These are phyloP conservation scores for Isotomurus palustris DNA, from an alignment of 2,888 invertebrate species.

Conservation along the genomic window DNA sequence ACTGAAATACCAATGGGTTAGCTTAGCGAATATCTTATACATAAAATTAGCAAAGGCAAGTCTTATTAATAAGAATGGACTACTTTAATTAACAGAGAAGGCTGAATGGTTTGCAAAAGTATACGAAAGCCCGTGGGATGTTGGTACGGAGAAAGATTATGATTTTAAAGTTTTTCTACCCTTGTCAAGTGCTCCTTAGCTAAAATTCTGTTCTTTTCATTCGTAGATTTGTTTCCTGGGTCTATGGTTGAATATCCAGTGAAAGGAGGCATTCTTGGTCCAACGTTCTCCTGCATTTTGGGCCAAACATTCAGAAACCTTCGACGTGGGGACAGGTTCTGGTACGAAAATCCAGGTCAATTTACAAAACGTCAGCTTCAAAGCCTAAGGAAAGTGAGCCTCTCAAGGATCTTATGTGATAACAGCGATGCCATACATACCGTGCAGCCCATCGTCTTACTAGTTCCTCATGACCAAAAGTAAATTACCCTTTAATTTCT, in stretches of 20 bases:
- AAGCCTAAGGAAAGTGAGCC: constrained; percentile 64
- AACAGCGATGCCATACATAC: constrained; percentile 63
- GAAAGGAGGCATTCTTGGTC: constrained; percentile 51
- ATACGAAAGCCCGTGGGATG: constrained; percentile 44
- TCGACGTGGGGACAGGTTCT: constrained; percentile 55
- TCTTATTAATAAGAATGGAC: too few species aligned
- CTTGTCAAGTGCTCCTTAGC: constrained; percentile 39
- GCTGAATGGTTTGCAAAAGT: constrained; percentile 36
- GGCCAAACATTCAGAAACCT: constrained; percentile 53
- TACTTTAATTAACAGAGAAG: constrained; percentile 31
- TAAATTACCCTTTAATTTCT: constrained; percentile 16
- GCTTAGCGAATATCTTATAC: neutral
- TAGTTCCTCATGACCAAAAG: constrained; percentile 56
- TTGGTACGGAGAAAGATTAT: constrained; percentile 14
- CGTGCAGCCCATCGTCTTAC: constrained; percentile 67
- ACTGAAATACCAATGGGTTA: constrained; percentile 39
- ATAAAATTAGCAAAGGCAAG: too few species aligned
- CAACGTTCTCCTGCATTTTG: constrained; percentile 55
- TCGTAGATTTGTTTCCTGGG: constrained; percentile 50
- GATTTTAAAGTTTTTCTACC: neutral
- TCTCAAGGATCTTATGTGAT: constrained; percentile 68
- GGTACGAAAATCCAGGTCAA: constrained; percentile 53
- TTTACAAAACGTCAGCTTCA: constrained; percentile 72
- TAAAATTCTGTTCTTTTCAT: constrained; percentile 20
- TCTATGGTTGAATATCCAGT: constrained; percentile 51